Evolutionary conservation across 2,888 invertebrate species (phyloP).

Genomic region (Drosophila silvestris): DNA sequence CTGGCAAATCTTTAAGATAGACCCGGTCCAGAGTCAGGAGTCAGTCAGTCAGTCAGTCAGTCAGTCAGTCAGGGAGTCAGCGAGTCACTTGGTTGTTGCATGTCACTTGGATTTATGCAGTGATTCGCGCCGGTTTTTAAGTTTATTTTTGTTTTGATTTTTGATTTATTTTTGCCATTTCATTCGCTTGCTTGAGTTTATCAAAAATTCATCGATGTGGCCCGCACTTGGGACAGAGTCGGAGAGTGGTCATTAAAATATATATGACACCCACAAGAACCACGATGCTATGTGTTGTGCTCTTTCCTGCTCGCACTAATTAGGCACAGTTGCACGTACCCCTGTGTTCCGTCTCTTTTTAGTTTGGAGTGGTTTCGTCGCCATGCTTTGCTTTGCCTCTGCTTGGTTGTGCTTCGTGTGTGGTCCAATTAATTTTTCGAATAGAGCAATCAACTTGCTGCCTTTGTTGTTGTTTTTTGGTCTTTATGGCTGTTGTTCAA

Average conservation of each 20-base stretch:
- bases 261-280: slow-evolving; percentile 77
- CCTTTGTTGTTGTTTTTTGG: slow-evolving; percentile 52
- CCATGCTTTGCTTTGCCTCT: slow-evolving; percentile 16
- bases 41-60: slow-evolving; percentile 7
- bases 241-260: slow-evolving; percentile 70
- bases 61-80: slow-evolving; percentile 40
- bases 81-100: slow-evolving; percentile 55
- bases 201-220: slow-evolving; percentile 62
- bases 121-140: slow-evolving; percentile 73
- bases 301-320: slow-evolving; percentile 25
- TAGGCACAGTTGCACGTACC: slow-evolving; percentile 26
- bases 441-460: slow-evolving; percentile 81
- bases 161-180: slow-evolving; percentile 61
- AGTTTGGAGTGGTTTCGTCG: slow-evolving; percentile 33
- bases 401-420: slow-evolving; percentile 57
- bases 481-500: slow-evolving; percentile 71
- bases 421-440: slow-evolving; percentile 78
- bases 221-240: slow-evolving; percentile 34
- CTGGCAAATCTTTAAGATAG: slow-evolving; percentile 52
- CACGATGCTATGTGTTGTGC: slow-evolving; percentile 39
- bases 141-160: slow-evolving; percentile 8
- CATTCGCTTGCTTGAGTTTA: slow-evolving; percentile 57
- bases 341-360: slow-evolving; percentile 27
- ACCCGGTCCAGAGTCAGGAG: slow-evolving; percentile 30
- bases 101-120: slow-evolving; percentile 80